A percentile compares a stretch with the other conserved stretches of the same genome.
Evolutionary conservation across 2,888 invertebrate genomes (phyloP).

Genomic region (Hipparchia sbordonii): DNA sequence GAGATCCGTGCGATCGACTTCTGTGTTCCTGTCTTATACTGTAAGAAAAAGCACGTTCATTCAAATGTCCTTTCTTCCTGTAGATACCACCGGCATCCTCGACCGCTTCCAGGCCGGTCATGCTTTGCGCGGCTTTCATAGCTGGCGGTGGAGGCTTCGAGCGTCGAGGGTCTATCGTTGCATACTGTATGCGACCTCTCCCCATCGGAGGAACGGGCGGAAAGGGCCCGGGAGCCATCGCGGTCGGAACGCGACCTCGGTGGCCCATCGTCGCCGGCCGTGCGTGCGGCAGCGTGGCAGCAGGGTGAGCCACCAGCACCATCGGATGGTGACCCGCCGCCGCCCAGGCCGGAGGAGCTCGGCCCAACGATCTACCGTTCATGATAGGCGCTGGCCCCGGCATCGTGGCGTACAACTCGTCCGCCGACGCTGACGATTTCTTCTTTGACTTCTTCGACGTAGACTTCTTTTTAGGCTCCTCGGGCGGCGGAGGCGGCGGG

Average conservation of each 20-base stretch:
- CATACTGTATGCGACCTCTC: slow-evolving; percentile 80
- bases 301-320: slow-evolving; percentile 75
- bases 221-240: slow-evolving; percentile 74
- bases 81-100: slow-evolving; percentile 89
- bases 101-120: slow-evolving; percentile 85
- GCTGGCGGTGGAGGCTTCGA: slow-evolving; percentile 84
- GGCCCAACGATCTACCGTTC: slow-evolving; percentile 72
- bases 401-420: slow-evolving; percentile 83
- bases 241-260: slow-evolving; percentile 84
- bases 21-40: slow-evolving; percentile 97
- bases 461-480: slow-evolving; percentile 85
- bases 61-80: slow-evolving; percentile 94
- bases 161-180: slow-evolving; percentile 85
- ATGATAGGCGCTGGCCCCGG: slow-evolving; percentile 75
- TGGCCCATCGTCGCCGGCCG: slow-evolving; percentile 79
- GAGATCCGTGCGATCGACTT: slow-evolving; percentile 94
- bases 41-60: slow-evolving; percentile 96
- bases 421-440: slow-evolving; percentile 81
- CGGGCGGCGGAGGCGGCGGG: slow-evolving; percentile 90
- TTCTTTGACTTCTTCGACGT: slow-evolving; percentile 83
- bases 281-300: slow-evolving; percentile 73
- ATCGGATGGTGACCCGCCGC: slow-evolving; percentile 74
- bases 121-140: slow-evolving; percentile 86
- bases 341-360: slow-evolving; percentile 75
- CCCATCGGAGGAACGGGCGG: slow-evolving; percentile 66